Evolutionary conservation across 2,888 invertebrate genomes (phyloP).

Genomic region (Trachelus troglodyta): DNA sequence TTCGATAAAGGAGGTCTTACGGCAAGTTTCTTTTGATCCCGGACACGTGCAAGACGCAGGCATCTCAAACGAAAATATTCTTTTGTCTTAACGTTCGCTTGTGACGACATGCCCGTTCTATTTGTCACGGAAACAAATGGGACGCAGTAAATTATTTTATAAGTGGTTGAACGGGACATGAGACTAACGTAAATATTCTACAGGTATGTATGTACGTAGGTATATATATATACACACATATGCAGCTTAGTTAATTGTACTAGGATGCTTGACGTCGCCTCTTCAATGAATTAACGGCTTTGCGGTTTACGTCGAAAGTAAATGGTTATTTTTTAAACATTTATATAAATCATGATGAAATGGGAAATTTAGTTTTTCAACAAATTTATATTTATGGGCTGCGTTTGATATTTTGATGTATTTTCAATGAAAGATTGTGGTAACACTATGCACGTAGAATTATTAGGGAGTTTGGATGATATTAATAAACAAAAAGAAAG

Average conservation of each 20-base stretch:
- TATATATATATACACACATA: neutral
- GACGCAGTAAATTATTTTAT: neutral
- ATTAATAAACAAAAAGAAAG: neutral
- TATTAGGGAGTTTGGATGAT: neutral
- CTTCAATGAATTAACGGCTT: neutral
- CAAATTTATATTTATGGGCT: no score
- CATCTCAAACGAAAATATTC: neutral
- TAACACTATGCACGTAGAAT: neutral
- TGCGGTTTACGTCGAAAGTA: neutral
- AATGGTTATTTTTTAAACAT: neutral
- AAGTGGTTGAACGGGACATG: neutral
- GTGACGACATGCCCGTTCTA: neutral
- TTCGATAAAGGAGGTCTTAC: neutral
- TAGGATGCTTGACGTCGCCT: neutral
- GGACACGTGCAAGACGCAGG: neutral
- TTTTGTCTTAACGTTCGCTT: neutral
- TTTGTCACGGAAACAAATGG: slow-evolving; percentile 2
- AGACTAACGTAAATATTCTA: neutral
- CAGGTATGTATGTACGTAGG: neutral
- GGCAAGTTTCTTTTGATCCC: neutral
- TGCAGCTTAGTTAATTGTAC: neutral
- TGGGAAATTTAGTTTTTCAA: neutral
- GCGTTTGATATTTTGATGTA: no score
- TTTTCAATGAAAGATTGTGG: neutral
- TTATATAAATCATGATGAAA: neutral